Base-by-base conservation (phyloP, 2,888 invertebrate species). In the Drosophila paracracens region DNA sequence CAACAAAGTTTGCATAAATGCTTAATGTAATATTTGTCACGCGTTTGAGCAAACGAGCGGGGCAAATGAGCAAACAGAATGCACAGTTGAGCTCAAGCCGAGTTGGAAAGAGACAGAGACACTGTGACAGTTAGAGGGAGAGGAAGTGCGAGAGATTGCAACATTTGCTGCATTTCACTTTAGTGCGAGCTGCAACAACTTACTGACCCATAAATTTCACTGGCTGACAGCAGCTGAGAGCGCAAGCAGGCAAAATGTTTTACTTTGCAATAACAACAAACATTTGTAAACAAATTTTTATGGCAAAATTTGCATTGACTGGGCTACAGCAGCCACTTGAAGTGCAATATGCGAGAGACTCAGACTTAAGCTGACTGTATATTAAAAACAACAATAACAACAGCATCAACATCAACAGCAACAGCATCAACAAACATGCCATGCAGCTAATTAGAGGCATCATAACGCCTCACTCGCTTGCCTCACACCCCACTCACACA, bases 11-110 rank as follows among this genome's bases (percentile, higher is more conserved):
- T 68, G 76, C 77, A 67, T 70, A 71, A 84, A 83, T 85, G 81
- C 76, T 79, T 82, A 89, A 87, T 82, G 89, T 82, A 89, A 86
- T 86, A 89, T 89, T 86, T 86, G 89, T 89, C 89, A 86, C 89
- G 89, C 86, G 60, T 81, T 89, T 76, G 76, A 48, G 61, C 76
- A 78, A 78, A 82, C 69, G 79, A 76, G 76, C 79, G 70, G 66
- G 67, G 70, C 68, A 79, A 89, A 86, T 88, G 81, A 77, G 77
- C 76, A 88, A 88, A 85, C 85, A 84, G 61, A 81, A 79, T 81
- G 73, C 87, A 72, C 65, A 73, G 59, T 38, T 60, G 65, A 68
- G 64, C 82, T 58, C 48, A 64, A 70, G 35, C 43, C 46, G 21
- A 66, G 70, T 50, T 48, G 10, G 53, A 54, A 27, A 66, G 54